These are phyloP conservation scores for Papilio glaucus DNA, from an alignment of 1,140 invertebrate genomes.

Conservation along the genomic window DNA sequence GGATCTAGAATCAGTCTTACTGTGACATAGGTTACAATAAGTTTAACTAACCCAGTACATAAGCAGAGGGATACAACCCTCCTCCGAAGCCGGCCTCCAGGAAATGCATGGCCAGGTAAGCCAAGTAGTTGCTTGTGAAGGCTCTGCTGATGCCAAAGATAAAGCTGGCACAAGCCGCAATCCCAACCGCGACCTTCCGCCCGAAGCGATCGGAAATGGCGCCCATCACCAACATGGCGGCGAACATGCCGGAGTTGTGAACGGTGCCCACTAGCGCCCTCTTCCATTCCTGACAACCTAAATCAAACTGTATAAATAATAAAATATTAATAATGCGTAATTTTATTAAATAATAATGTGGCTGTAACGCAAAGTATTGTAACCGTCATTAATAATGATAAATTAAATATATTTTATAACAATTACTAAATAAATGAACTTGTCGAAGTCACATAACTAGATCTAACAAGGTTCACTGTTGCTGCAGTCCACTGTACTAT, in stretches of 20 bases:
- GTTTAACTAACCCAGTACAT: constrained; percentile 81
- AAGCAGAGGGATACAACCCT: constrained; percentile 84
- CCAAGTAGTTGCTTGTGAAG: constrained; percentile 83
- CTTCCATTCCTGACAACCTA: constrained; percentile 86
- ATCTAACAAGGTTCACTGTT: too few species aligned
- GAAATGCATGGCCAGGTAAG: constrained; percentile 84
- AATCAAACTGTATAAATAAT: constrained; percentile 63
- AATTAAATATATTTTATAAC: too few species aligned
- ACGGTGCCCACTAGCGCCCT: constrained; percentile 88
- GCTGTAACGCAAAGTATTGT: background rate
- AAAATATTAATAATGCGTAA: background rate
- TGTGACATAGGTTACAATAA: too few species aligned
- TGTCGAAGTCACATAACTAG: too few species aligned
- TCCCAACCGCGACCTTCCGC: constrained; percentile 62
- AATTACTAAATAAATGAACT: too few species aligned
- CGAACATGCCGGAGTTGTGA: constrained; percentile 88
- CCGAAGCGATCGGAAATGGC: constrained; percentile 87
- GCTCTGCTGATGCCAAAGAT: constrained; percentile 83
- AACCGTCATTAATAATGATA: too few species aligned
- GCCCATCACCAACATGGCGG: constrained; percentile 87
- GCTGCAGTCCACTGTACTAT: too few species aligned
- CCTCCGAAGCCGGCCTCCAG: constrained; percentile 81
- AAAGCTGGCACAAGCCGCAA: constrained; percentile 65
- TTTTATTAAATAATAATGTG: background rate
- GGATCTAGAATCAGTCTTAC: too few species aligned